Evolutionary conservation across 2,888 invertebrate genomes (phyloP).

Genomic region (Pollenia griseotomentosa): DNA sequence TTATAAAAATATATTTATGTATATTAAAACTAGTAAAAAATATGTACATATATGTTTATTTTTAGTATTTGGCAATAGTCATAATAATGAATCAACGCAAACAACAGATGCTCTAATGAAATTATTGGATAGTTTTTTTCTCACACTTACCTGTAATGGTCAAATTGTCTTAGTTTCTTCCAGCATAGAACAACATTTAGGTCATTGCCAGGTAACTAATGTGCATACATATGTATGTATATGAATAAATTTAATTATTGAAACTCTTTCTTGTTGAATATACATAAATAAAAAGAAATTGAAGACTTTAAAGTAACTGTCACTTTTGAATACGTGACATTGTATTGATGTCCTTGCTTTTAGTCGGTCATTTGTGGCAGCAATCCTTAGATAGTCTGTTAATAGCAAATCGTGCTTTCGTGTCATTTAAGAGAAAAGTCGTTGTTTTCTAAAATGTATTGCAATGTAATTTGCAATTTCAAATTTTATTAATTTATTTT

Average conservation of each 20-base stretch:
- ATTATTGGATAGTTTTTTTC: conserved; percentile 91
- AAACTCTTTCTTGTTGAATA: not conserved
- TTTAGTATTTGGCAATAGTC: conserved; percentile 86
- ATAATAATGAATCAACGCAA: conserved; percentile 85
- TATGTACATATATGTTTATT: conserved; percentile 6
- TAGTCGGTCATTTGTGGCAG: not conserved
- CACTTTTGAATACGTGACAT: conserved; percentile 61
- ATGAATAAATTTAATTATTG: too few relatives aligned
- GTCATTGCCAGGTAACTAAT: conserved; percentile 90
- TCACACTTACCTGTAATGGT: conserved; percentile 91
- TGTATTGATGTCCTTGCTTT: conserved; percentile 53
- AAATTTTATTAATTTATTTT: not conserved
- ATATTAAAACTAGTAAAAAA: not conserved
- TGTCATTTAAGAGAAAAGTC: conserved; percentile 58
- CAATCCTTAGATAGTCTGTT: conserved; percentile 37
- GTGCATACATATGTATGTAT: not conserved
- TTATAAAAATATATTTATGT: not conserved
- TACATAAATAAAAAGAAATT: not conserved
- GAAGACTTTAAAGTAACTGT: not conserved
- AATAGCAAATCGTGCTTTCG: conserved; percentile 73
- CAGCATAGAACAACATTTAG: conserved; percentile 92
- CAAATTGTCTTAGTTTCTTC: conserved; percentile 94
- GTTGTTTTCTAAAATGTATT: not conserved
- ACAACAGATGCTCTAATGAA: conserved; percentile 87
- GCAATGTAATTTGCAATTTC: conserved; percentile 8